Percentiles rank a stretch among this genome's conserved stretches.
Conservation (phyloP, 2,113 vertebrate genomes). For the Piliocolobus tephrosceles region DNA sequence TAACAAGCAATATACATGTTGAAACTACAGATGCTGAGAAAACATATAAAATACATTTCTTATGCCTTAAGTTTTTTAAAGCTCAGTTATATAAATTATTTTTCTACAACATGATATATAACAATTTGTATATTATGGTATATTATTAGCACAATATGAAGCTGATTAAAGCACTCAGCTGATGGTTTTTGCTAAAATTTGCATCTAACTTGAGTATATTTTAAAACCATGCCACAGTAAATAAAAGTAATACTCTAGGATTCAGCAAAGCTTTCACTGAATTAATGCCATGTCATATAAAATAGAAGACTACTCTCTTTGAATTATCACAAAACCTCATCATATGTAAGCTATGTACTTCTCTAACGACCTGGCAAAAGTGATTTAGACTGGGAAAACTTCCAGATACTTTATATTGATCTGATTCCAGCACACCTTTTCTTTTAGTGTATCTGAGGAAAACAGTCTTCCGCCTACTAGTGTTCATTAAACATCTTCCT, state of each 20-base stretch:
- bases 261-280: conserved; percentile 59
- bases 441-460: not conserved
- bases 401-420: conserved; percentile 14
- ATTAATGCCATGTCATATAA: conserved; percentile 44
- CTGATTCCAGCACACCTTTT: not conserved
- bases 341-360: not conserved
- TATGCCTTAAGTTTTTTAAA: conserved; percentile 40
- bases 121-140: not conserved
- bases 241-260: conserved; percentile 48
- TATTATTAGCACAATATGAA: conserved; percentile 42
- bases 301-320: conserved; percentile 17
- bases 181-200: conserved; percentile 5
- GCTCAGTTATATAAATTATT: conserved; percentile 6
- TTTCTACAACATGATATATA: conserved; percentile 46
- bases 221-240: conserved; percentile 37
- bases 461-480: not conserved
- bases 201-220: not conserved
- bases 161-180: not conserved
- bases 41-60: conserved; percentile 33
- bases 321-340: conserved; percentile 29
- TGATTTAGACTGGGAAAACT: not conserved
- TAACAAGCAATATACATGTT: not conserved
- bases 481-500: not conserved
- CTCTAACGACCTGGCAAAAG: not conserved
- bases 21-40: conserved; percentile 30